Evolutionary conservation across 2,113 vertebrate species (phyloP).

Genomic region (Ursus arctos): DNA sequence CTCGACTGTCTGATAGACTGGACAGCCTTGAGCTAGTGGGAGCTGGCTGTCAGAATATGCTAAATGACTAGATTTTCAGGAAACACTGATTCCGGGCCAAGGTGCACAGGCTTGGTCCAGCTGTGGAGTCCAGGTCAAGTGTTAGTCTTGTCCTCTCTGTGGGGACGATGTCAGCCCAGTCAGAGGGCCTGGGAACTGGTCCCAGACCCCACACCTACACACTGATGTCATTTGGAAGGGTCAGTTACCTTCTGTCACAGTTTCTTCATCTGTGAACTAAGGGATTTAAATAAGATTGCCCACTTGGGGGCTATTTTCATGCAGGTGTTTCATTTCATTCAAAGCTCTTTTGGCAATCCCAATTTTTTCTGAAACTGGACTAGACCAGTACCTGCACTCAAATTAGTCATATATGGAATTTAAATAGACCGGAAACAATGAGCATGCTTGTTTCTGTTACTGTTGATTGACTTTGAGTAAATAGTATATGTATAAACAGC

Average conservation of each 20-base stretch:
- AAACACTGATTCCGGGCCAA: background rate
- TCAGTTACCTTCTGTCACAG: background rate
- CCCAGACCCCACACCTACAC: background rate
- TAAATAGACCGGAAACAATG: background rate
- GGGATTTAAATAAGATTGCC: background rate
- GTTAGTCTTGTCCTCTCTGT: background rate
- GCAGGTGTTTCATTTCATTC: background rate
- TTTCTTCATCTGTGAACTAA: constrained; percentile 21
- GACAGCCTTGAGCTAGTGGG: background rate
- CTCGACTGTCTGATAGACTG: background rate
- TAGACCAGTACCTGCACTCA: background rate
- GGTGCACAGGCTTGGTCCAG: background rate
- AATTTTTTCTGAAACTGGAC: constrained; percentile 33
- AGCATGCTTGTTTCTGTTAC: background rate
- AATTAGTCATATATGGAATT: background rate
- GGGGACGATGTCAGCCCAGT: background rate
- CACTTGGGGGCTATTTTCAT: background rate
- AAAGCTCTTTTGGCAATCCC: background rate
- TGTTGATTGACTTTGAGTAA: background rate
- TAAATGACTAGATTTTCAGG: background rate
- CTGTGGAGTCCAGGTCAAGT: background rate
- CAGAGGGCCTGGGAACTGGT: background rate
- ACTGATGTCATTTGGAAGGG: background rate
- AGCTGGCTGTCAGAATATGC: background rate
- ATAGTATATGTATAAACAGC: background rate